Evolutionary conservation across 2,113 vertebrate species (phyloP).

Genomic region (Columba livia): DNA sequence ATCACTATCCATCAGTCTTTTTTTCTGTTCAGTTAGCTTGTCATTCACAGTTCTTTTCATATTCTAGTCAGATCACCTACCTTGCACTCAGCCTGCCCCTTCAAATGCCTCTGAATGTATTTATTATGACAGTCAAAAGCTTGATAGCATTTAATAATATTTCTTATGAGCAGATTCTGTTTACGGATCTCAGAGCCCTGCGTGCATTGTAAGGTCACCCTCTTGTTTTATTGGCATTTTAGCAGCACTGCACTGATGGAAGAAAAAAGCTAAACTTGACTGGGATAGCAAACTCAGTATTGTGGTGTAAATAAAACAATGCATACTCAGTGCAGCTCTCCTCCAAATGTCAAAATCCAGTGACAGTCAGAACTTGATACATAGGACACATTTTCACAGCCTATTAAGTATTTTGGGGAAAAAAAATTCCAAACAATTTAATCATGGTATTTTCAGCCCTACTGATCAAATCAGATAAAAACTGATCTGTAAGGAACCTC

Average conservation of each 20-base stretch:
- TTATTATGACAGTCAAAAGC: background rate
- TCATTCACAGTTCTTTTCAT: background rate
- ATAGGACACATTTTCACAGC: background rate
- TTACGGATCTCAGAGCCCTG: background rate
- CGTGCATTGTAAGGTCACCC: background rate
- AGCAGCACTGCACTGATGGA: background rate
- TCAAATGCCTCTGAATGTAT: background rate
- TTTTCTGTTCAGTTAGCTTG: background rate
- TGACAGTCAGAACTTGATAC: background rate
- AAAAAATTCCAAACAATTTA: background rate
- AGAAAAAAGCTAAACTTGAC: background rate
- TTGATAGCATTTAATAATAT: constrained; percentile 15
- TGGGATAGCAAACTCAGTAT: background rate
- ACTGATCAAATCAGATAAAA: background rate
- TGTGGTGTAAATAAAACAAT: background rate
- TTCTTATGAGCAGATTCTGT: constrained; percentile 3
- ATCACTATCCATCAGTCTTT: background rate
- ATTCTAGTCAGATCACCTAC: background rate
- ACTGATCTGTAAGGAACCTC: background rate
- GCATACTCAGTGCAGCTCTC: background rate
- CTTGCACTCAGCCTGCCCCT: background rate
- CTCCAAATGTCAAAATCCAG: background rate
- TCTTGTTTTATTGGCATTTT: background rate
- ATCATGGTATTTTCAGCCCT: background rate
- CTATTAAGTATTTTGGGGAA: background rate